Evolutionary conservation across 2,113 vertebrate species (phyloP), one percentile per base, ranked within the genome.

Genomic region (Dolichallabes microphthalmus): DNA sequence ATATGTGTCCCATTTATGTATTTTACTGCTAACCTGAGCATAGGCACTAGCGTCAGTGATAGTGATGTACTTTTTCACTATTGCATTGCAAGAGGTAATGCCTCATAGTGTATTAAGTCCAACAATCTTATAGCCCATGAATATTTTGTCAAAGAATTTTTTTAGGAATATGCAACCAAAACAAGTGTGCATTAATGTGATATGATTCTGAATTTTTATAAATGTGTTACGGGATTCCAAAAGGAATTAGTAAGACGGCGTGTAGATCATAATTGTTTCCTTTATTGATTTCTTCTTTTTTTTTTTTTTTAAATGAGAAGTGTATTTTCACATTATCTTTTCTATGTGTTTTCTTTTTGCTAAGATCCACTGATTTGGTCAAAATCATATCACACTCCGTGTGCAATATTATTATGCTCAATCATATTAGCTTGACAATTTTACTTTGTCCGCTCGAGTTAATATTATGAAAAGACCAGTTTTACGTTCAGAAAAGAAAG

Each of bases 111-210:
- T 92, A 91, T 92, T 90, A 90, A 89, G 89, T 93, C 92, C 89
- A 86, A 88, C 90, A 35, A 88, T 93, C 93, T 92, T 94, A 91
- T 93, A 94, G 93, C 93, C 92, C 92, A 90, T 86, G 91, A 88
- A 86, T 93, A 94, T 94, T 92, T 93, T 95, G 93, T 95, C 90
- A 91, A 93, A 92, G 85, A 88, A 12, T 57, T 77, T 77, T 58
- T 79, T 78, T 93, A 92, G 93, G 91, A 93, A 94, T 95, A 95
- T 94, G 94, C 94, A 95, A 95, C 95, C 94, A 95, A 95, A 95
- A 95, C 94, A 95, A 94, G 94, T 95, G 94, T 95, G 94, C 94
- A 94, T 95, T 95, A 92, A 93, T 91, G 91, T 91, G 88, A 93
- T 90, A 91, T 90, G 91, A 88, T 94, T 94, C 91, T 92, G 91